These are phyloP conservation scores for Lithobius niger DNA, from an alignment of 1,140 invertebrate genomes.

Conservation along the genomic window DNA sequence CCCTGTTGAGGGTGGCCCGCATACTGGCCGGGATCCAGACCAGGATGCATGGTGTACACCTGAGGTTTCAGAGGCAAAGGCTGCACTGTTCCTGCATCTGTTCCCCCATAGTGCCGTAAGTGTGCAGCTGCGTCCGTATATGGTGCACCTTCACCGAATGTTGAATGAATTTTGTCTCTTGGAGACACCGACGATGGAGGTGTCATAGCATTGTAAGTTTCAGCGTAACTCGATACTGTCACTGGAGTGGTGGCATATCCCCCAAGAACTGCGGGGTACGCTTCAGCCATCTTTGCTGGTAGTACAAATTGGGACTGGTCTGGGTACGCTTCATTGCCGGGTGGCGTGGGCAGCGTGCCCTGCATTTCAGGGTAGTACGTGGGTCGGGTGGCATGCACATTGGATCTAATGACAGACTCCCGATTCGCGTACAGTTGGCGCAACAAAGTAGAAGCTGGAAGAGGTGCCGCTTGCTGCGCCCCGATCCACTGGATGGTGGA, in stretches of 20 bases:
- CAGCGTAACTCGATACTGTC: conserved; percentile 19
- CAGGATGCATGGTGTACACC: conserved; percentile 41
- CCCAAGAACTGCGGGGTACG: conserved; percentile 18
- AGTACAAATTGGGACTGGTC: conserved; percentile 31
- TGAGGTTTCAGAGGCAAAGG: conserved; percentile 79
- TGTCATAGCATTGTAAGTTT: conserved; percentile 67
- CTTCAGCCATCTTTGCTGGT: conserved; percentile 12
- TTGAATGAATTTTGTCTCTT: conserved; percentile 53
- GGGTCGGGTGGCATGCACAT: conserved; percentile 54
- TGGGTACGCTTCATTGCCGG: conserved; percentile 47
- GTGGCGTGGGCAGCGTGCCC: conserved; percentile 70
- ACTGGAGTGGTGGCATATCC: conserved; percentile 14
- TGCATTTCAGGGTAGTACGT: conserved; percentile 32
- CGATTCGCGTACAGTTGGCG: conserved; percentile 81
- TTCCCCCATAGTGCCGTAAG: conserved; percentile 17
- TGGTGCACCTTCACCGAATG: conserved; percentile 38
- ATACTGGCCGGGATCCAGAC: background rate
- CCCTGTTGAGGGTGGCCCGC: conserved; percentile 6
- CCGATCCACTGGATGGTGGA: conserved; percentile 92
- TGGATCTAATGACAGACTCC: conserved; percentile 84
- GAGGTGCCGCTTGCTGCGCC: conserved; percentile 36
- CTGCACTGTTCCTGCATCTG: conserved; percentile 34
- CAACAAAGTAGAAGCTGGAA: conserved; percentile 69
- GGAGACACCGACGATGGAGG: conserved; percentile 89
- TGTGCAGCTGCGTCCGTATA: conserved; percentile 37